Base-by-base conservation (phyloP, 2,888 invertebrate species). In the Latrodectus hesperus region DNA sequence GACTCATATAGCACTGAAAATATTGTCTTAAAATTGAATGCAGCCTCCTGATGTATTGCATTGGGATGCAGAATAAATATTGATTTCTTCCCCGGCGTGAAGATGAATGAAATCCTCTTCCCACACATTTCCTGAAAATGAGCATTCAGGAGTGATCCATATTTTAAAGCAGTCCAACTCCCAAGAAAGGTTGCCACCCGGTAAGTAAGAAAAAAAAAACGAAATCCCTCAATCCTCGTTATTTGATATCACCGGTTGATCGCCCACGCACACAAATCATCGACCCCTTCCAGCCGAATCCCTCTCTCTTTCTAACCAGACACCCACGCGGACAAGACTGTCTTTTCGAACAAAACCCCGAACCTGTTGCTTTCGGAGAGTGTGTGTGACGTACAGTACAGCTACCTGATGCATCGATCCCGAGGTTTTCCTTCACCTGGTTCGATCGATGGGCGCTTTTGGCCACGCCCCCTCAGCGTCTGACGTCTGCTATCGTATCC, bases 381-480 rank as follows among this genome's bases (percentile, higher is more conserved):
- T 60, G 60, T 60, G 60, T 60, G n/a, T 60, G 51, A 70, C 77
- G n/a, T 51, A 17, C 52, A 49, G 72, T 87, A 87, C 86, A 72
- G 81, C 86, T 87, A 87, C 86, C 86, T 81, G 81, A 84, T 72
- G 84, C 71, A 87, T 87, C 86, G 86, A 87, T 87, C 77, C 55
- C 26, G 51, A 60, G 79, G 52, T 38, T 38, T 53, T 67, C 75
- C 79, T 70, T 80, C 85, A 80, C 72, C 76, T 76, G 80, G 76
- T 60, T 68, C 81, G 86, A 87, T 87, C 86, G 72, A 87, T 81
- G 38, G 38, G 76, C 68, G 97, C 93, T 99, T 99, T 93, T 98
- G 99, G 93, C 98, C 99, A 91, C 95, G 99, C 90, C 99, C 99
- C 95, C 99, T 99, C 99, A 99, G 94, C 99, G 99, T 94, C 99